A percentile compares a stretch with the other conserved stretches of the same genome.
phyloP scores from a whole-genome alignment of 2,888 invertebrate species.

The Drosophila diplacantha region DNA sequence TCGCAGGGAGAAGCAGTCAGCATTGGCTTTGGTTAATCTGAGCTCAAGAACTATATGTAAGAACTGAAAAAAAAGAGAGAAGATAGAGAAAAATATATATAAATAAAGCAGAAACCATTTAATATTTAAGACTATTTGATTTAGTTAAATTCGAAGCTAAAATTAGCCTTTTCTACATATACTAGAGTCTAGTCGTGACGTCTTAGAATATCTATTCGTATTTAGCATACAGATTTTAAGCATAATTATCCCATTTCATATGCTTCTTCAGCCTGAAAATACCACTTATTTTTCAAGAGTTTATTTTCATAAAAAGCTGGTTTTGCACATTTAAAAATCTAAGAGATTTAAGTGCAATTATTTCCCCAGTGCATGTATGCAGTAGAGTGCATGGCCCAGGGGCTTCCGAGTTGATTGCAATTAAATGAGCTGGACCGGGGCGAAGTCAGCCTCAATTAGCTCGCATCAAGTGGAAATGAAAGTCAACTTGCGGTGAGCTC shows the following conservation, averaged over 20 bases:
- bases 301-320: too few relatives aligned
- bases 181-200: too few relatives aligned
- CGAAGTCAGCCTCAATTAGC: conserved; percentile 35
- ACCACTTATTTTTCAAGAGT: too few relatives aligned
- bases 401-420: conserved; percentile 47
- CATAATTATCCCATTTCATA: too few relatives aligned
- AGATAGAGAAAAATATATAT: background rate
- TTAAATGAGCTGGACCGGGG: conserved; percentile 41
- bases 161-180: too few relatives aligned
- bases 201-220: too few relatives aligned
- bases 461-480: conserved; percentile 38
- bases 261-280: too few relatives aligned
- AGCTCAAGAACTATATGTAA: conserved; percentile 1
- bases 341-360: too few relatives aligned
- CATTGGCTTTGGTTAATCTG: conserved; percentile 19
- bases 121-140: too few relatives aligned
- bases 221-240: too few relatives aligned
- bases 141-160: too few relatives aligned
- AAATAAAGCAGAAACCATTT: too few relatives aligned
- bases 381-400: conserved; percentile 9
- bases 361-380: background rate
- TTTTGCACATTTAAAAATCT: background rate
- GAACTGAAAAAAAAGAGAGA: background rate
- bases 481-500: conserved; percentile 23
- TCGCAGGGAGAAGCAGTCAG: conserved; percentile 7